These are phyloP conservation scores for Chlamydotis undulata DNA, from an alignment of 2,113 vertebrate species.

Conservation along the genomic window DNA sequence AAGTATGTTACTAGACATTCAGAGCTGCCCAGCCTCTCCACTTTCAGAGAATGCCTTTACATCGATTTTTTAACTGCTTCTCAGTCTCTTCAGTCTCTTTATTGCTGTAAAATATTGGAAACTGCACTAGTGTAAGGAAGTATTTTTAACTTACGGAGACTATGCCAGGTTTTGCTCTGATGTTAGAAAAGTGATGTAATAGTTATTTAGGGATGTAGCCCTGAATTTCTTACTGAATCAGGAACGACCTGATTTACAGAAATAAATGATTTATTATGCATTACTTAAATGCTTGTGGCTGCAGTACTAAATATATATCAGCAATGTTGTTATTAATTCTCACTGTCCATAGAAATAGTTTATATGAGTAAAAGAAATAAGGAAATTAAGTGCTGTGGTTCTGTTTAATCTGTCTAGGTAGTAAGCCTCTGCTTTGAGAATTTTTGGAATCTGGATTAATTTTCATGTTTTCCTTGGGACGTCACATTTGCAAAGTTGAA, in stretches of 20 bases:
- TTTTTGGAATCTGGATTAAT: background rate
- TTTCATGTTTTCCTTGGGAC: background rate
- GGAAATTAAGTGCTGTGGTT: background rate
- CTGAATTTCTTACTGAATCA: background rate
- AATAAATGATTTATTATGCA: constrained; percentile 12
- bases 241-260: constrained; percentile 44
- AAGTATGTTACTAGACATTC: background rate
- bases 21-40: background rate
- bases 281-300: constrained; percentile 19
- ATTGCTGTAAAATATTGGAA: background rate
- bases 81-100: background rate
- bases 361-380: background rate
- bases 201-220: constrained; percentile 35
- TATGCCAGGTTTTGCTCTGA: background rate
- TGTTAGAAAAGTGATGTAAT: constrained; percentile 39
- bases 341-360: background rate
- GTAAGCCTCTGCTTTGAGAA: background rate
- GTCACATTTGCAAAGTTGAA: background rate
- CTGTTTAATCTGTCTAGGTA: background rate
- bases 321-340: background rate
- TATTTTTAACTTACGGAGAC: background rate
- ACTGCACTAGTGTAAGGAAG: background rate
- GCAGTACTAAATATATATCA: background rate
- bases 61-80: background rate
- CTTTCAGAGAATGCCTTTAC: background rate